Conservation (phyloP, 2,888 invertebrate species). For the Ochropacha duplaris region DNA sequence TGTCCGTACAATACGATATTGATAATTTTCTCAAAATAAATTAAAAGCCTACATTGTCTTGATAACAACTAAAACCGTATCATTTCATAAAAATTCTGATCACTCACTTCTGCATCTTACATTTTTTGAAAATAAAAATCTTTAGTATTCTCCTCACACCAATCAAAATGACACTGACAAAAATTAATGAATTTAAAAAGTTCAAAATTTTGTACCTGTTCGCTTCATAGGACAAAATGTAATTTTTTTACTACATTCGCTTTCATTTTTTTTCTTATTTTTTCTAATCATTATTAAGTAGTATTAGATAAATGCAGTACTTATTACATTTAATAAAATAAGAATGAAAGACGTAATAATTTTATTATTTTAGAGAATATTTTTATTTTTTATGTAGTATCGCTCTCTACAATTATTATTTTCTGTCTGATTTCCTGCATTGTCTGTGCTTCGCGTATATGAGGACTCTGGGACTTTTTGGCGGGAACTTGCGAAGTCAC, state of each 20-base stretch:
- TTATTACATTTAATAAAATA: too few relatives aligned
- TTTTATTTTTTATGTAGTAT: too few relatives aligned
- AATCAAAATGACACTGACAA: conserved; percentile 33
- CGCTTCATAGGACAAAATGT: conserved; percentile 23
- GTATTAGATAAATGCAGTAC: too few relatives aligned
- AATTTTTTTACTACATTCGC: conserved; percentile 13
- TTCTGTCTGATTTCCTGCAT: too few relatives aligned
- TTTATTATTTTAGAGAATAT: too few relatives aligned
- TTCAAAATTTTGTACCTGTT: conserved; percentile 25
- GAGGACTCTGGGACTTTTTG: too few relatives aligned
- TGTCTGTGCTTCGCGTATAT: too few relatives aligned
- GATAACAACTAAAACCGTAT: neutral
- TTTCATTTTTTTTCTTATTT: neutral
- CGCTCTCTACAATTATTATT: too few relatives aligned
- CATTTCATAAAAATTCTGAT: neutral
- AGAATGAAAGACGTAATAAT: too few relatives aligned
- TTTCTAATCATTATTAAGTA: neutral
- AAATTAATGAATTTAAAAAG: conserved; percentile 25
- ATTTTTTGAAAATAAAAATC: neutral
- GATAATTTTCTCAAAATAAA: neutral
- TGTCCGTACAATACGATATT: neutral
- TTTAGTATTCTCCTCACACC: neutral
- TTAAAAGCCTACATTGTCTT: neutral
- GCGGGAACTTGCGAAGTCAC: too few relatives aligned
- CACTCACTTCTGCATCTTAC: neutral